Evolutionary conservation across 2,113 vertebrate species (phyloP).

Genomic region (Engystomops pustulosus): DNA sequence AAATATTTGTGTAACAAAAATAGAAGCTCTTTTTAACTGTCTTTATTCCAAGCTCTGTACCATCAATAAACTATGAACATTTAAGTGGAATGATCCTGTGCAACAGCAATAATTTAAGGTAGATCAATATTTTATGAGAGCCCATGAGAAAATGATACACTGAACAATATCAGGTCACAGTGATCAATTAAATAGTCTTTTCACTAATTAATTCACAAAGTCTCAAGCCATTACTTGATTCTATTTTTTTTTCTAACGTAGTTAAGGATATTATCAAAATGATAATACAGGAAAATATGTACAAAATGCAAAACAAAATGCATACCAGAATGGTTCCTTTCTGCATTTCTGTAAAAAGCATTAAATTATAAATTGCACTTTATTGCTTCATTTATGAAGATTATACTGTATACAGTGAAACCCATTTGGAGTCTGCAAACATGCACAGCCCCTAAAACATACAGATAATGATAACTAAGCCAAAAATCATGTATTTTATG

Average conservation of each 20-base stretch:
- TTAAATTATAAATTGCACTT: too few species aligned
- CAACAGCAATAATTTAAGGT: conserved; percentile 9
- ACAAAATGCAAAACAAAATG: background rate
- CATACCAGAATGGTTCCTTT: background rate
- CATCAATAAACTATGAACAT: background rate
- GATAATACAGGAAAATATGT: background rate
- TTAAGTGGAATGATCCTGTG: conserved; percentile 18
- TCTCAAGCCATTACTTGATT: background rate
- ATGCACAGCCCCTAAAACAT: too few species aligned
- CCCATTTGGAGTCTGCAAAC: too few species aligned
- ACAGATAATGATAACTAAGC: too few species aligned
- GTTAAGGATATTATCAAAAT: background rate
- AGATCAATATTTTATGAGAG: conserved; percentile 26
- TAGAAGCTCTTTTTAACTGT: too few species aligned
- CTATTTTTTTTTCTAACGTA: background rate
- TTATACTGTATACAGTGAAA: too few species aligned
- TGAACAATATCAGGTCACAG: background rate
- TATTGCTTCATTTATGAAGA: too few species aligned
- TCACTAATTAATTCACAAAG: conserved; percentile 1
- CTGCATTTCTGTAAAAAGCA: too few species aligned
- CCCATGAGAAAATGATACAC: background rate
- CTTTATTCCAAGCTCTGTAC: background rate
- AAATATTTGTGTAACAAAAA: too few species aligned
- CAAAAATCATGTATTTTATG: too few species aligned
- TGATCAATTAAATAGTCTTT: conserved; percentile 35